phyloP scores from a whole-genome alignment of 2,113 vertebrate genomes.

The Bubalus kerabau region DNA sequence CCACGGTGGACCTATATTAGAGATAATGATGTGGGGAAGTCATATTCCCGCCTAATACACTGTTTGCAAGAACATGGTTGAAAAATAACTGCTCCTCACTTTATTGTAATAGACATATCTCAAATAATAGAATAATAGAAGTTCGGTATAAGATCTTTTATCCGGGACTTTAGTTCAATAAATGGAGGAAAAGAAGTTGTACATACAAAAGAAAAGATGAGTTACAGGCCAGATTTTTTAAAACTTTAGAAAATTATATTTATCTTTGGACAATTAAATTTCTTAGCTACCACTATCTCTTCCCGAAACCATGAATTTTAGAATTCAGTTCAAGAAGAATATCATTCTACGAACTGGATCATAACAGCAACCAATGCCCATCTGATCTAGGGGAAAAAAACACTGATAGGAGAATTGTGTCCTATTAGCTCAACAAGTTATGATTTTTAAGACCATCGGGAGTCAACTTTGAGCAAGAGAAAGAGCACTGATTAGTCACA shows the following conservation, averaged over 20 bases:
- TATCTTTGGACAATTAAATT: neutral
- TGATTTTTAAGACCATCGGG: neutral
- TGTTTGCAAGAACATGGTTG: neutral
- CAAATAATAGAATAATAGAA: neutral
- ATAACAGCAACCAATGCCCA: neutral
- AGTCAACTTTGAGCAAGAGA: neutral
- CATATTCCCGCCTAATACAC: neutral
- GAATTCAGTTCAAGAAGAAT: neutral
- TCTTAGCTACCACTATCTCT: conserved; percentile 11
- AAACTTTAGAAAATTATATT: neutral
- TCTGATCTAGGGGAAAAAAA: neutral
- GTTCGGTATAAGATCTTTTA: neutral
- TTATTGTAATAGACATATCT: neutral
- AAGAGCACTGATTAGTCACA: neutral
- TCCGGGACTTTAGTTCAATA: neutral
- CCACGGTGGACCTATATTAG: neutral
- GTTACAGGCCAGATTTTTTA: neutral
- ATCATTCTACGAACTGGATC: neutral
- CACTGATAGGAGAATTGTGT: neutral
- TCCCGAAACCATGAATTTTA: neutral
- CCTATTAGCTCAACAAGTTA: neutral
- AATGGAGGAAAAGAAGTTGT: neutral
- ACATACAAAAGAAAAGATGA: neutral
- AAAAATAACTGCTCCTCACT: neutral
- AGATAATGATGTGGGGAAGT: neutral